Percentiles rank a stretch among this genome's conserved stretches.
Evolutionary conservation across 2,797 vertebrate genomes (phyloP).

Genomic region (Mionectes olivaceus): DNA sequence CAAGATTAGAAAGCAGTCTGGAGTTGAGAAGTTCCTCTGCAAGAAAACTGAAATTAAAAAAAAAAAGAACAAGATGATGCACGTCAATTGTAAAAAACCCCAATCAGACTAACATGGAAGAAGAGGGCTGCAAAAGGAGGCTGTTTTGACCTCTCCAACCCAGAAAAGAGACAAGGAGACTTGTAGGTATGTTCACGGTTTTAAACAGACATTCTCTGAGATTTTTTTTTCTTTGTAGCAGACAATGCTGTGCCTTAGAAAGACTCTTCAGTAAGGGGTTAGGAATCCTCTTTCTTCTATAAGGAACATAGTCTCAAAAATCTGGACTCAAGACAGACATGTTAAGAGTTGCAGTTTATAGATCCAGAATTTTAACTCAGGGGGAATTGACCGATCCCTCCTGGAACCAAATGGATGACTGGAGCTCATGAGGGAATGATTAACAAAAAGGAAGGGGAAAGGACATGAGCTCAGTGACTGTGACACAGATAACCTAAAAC

Average conservation of each 20-base stretch:
- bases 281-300: background rate
- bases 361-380: background rate
- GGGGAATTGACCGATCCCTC: conserved; percentile 13
- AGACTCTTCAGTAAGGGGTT: background rate
- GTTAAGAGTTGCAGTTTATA: background rate
- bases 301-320: conserved; percentile 5
- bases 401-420: conserved; percentile 61
- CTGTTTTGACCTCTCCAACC: background rate
- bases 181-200: background rate
- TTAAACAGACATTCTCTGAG: background rate
- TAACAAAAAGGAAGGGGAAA: conserved; percentile 68
- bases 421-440: conserved; percentile 69
- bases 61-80: background rate
- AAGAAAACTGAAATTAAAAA: background rate
- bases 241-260: background rate
- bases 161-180: background rate
- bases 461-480: conserved; percentile 68
- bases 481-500: conserved; percentile 65
- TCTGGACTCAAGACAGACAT: background rate
- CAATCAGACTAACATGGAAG: background rate
- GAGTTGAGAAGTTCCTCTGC: background rate
- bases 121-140: background rate
- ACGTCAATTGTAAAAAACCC: background rate
- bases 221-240: background rate
- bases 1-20: background rate